These are phyloP conservation scores for Cataglyphis hispanica DNA, from an alignment of 1,140 invertebrate genomes.

Conservation along the genomic window DNA sequence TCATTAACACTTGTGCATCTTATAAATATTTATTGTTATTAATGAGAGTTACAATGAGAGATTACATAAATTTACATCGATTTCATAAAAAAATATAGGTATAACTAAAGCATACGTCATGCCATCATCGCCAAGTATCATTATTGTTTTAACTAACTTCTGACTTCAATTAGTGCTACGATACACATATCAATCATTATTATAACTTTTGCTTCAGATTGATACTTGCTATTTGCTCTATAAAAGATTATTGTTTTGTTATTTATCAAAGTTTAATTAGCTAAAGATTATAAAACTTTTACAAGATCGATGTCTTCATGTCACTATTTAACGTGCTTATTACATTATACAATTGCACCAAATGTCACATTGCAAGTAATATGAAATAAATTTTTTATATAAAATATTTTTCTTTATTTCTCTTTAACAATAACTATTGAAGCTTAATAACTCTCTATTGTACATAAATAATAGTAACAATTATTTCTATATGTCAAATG, in stretches of 20 bases:
- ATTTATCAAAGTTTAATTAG: neutral
- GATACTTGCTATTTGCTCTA: neutral
- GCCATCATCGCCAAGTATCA: neutral
- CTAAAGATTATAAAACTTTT: too few species aligned
- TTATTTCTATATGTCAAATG: neutral
- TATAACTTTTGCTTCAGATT: conserved; percentile 4
- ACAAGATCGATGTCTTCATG: neutral
- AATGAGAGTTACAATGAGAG: too few species aligned
- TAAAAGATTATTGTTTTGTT: conserved; percentile 7
- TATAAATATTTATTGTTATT: too few species aligned
- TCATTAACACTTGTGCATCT: too few species aligned
- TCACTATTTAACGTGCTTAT: neutral
- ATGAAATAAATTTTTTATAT: neutral
- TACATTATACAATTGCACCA: neutral
- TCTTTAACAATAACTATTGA: neutral
- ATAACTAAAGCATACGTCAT: neutral
- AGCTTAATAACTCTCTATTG: too few species aligned
- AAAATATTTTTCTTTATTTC: neutral
- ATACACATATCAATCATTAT: neutral
- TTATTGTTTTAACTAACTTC: conserved; percentile 46
- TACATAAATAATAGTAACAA: neutral
- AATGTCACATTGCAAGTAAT: neutral
- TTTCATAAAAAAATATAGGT: neutral
- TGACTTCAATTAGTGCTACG: conserved; percentile 41
- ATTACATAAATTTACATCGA: neutral